These are phyloP conservation scores for Gallinago paraguaiae DNA, from an alignment of 2,113 vertebrate species.

Conservation along the genomic window DNA sequence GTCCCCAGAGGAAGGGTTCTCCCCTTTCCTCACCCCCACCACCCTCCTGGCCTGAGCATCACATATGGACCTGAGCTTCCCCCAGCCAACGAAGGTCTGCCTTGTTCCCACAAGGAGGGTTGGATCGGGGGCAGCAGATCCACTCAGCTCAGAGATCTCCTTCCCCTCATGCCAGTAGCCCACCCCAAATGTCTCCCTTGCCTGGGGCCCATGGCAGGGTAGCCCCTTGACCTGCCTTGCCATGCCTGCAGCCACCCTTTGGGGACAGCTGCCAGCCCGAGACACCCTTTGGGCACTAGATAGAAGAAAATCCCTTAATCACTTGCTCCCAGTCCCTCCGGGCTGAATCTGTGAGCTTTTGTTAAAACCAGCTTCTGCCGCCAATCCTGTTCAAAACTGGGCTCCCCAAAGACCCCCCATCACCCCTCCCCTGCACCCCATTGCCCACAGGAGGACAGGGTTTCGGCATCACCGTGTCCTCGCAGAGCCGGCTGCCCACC, in stretches of 20 bases:
- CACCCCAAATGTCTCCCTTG: not conserved
- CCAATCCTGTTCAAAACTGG: not conserved
- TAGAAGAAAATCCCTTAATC: slow-evolving; percentile 1
- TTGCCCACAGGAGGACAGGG: not conserved
- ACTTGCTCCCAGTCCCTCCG: fast-evolving
- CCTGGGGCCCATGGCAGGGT: fast-evolving
- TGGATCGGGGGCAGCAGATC: fast-evolving
- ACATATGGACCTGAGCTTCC: fast-evolving
- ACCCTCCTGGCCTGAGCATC: not conserved
- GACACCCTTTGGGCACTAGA: not conserved
- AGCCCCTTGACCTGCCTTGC: not conserved
- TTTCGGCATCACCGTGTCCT: fast-evolving
- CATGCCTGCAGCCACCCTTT: not conserved
- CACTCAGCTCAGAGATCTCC: not conserved
- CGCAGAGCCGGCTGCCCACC: fast-evolving
- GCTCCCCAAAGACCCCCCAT: not conserved
- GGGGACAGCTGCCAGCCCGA: not conserved
- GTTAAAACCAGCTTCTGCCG: not conserved
- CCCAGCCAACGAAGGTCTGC: fast-evolving
- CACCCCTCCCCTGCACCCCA: not conserved
- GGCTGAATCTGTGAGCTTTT: not conserved
- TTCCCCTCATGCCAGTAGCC: not conserved
- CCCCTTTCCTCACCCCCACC: not conserved
- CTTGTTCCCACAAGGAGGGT: not conserved
- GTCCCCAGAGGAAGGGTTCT: not conserved